Evolutionary conservation across 2,113 vertebrate genomes (phyloP), one percentile per base, ranked within the genome.

Genomic region (Phalacrocorax aristotelis): DNA sequence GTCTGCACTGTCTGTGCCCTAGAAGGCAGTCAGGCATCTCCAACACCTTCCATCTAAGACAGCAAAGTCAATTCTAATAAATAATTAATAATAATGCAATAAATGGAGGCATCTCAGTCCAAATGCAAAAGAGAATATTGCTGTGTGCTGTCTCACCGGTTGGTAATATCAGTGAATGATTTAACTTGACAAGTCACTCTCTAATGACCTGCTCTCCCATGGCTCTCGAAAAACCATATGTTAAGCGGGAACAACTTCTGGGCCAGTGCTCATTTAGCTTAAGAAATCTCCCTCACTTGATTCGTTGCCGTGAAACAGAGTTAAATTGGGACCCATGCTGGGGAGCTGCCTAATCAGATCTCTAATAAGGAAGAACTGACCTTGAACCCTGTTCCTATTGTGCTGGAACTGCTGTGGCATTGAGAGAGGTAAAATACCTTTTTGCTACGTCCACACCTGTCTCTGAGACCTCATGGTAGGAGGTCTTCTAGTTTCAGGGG

Each of bases 151-250:
- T 42, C 74, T 44, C 25, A 17, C 51, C 23, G 6, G 54, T 3
- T 36, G 29, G 92, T 66, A 38, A 65, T 20, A 27, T 9, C n/a
- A 26, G 40, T 82, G 95, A 85, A 9, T 70, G 64, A 98, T 97
- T 25, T 26, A 57, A 86, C 85, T 60, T 80, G 97, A 94, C 97
- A 97, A 81, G 83, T 96, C 87, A 96, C 93, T 94, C 94, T 85
- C 75, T 97, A 96, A 97, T 97, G 97, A 97, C 95, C 95, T 92
- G 77, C 89, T 81, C 96, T 96, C 97, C 97, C 89, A 92, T 93
- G 79, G 91, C 62, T 97, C 40, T 72, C 88, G 89, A 85, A 91
- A 96, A 89, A 22, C 79, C 95, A 74, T 46, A 87, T 36, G 49
- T 91, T 80, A 94, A 52, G 32, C 5, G 0, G 84, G 96, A 96